Conservation (phyloP, 2,113 vertebrate genomes). For the Shinisaurus crocodilurus region DNA sequence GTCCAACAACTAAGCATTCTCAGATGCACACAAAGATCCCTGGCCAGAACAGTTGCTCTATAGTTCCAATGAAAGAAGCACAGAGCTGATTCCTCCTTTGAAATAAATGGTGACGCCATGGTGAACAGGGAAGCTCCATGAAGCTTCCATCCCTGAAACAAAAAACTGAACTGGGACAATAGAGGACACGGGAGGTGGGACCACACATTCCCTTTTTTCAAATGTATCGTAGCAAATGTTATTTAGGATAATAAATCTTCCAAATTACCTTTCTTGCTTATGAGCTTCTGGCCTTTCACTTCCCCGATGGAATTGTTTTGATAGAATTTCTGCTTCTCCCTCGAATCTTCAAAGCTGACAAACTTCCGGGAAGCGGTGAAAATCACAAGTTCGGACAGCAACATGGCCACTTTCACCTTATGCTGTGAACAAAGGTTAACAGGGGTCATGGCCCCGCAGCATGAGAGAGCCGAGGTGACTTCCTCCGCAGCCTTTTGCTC, state of each 20-base stretch:
- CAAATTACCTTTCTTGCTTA: constrained; percentile 78
- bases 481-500: no score
- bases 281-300: constrained; percentile 76
- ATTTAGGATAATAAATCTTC: constrained; percentile 23
- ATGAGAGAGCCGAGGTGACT: background rate
- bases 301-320: constrained; percentile 89
- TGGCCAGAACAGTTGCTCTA: no score
- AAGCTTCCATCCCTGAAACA: no score
- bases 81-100: no score
- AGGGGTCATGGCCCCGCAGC: background rate
- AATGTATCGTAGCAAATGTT: background rate
- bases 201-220: no score
- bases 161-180: no score
- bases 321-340: constrained; percentile 75
- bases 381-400: constrained; percentile 87
- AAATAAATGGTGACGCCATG: no score
- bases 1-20: no score
- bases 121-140: no score
- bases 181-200: no score
- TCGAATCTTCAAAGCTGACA: constrained; percentile 82
- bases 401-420: constrained; percentile 77
- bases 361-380: constrained; percentile 87
- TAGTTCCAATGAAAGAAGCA: no score
- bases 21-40: no score
- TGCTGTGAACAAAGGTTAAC: constrained; percentile 64